Base-by-base conservation (phyloP, 2,113 vertebrate genomes). In the Egretta garzetta region DNA sequence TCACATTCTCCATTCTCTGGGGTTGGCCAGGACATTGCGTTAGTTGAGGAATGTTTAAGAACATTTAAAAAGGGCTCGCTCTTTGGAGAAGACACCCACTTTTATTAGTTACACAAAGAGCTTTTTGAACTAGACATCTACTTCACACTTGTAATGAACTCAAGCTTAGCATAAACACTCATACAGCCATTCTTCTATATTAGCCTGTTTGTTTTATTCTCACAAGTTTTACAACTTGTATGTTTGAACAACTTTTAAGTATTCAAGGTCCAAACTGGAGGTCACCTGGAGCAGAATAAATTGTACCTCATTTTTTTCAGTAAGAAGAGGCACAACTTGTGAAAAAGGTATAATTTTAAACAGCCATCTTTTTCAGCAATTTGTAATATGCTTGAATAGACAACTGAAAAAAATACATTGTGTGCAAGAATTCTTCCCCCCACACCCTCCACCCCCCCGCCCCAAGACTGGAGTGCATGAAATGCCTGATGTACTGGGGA, bases 401-500 rank as follows among this genome's bases (percentile, higher is more conserved):
- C 14, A 68, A 70, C 12, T 47, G 53, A 41, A 88, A 96, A 97
- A 80, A 92, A 73, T 76, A 66, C 3, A 37, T 17, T 8, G 4
- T 88, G 30, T 86, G 43, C 53, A 82, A 86, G 55, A 87, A 80
- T 56, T 55, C 8, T 45, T 41, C 39, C 39, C 39, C 39, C 39
- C 39, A 41, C 39, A 41, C 12, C 39, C 39, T 10, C 39, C 39
- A 39, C 39, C 5, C 41, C 41, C 41, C 41, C 41, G 14, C 41
- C 41, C 41, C 41, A 43, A 75, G 79, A 77, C 72, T 92, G 76
- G 74, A 96, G 92, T 26, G 32, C 37, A 18, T 87, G 89, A 95
- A 96, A 95, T 93, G 64, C 86, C 94, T 97, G 97, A 94, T 97
- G 52, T 58, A 88, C 92, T 64, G 80, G 60, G 80, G 96, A 97